Base-by-base conservation (phyloP, 2,113 vertebrate genomes). In the Seriola dumerili region DNA sequence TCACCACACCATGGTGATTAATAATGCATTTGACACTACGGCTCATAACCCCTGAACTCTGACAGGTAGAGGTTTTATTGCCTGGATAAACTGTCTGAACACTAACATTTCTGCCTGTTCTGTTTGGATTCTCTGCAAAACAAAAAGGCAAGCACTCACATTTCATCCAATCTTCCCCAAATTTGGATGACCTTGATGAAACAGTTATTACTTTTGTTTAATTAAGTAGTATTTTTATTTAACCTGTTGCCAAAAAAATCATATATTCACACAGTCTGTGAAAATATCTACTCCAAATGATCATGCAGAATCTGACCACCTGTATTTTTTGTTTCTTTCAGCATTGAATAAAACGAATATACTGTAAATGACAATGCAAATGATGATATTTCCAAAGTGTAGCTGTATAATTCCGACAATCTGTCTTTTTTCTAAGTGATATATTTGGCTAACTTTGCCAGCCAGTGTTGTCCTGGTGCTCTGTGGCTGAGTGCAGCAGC, bases 401-500 rank as follows among this genome's bases (percentile, higher is more conserved):
- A 36, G 38, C 2, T 44, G 4, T 17, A 23, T 48, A 32, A 4
- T 1, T 14, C 23, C 34, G 42, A 17, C n/a, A 64, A 19, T 14
- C 2, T 71, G 62, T 76, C 14, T 72, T 66, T 67, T 74, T 74
- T 78, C 14, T 40, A 42, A 58, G 58, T 57, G 32, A 36, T 65
- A 38, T 52, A 71, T 65, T 52, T 17, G 25, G 36, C 12, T 19
- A n/a, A 64, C 71, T 69, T 46, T 74, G 65, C 40, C 61, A 52
- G 65, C 36, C 34, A 38, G 44, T 74, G 77, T 81, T 78, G 75
- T 61, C 29, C 68, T 58, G 46, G 36, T 82, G 58, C 76, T 76
- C 63, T 66, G 40, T 63, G 68, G 21, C 72, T 83, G 59, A 52
- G 21, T 74, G 67, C 80, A 57, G 63, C 82, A 90, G 85, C 83